These are phyloP conservation scores for Nyctibius bracteatus DNA, from an alignment of 2,113 vertebrate genomes.

Conservation along the genomic window DNA sequence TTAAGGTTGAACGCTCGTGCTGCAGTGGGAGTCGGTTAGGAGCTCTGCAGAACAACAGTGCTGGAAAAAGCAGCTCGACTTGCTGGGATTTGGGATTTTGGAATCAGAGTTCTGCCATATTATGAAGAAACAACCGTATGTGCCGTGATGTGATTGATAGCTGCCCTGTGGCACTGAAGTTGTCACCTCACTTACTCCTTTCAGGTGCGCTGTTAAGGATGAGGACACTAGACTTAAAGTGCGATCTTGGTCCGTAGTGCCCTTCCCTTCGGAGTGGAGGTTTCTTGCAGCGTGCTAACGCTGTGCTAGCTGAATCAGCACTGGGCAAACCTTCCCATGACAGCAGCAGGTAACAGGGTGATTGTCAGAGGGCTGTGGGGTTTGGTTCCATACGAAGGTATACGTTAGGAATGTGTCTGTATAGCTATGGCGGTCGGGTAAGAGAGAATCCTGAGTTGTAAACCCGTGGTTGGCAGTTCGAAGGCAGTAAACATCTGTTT, in stretches of 20 bases:
- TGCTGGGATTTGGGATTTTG: not conserved
- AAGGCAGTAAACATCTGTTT: not conserved
- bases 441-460: not conserved
- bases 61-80: not conserved
- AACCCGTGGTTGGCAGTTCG: not conserved
- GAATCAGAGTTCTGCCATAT: not conserved
- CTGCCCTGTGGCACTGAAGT: not conserved
- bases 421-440: not conserved
- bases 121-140: fast-evolving
- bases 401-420: not conserved
- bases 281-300: not conserved
- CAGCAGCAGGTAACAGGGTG: not conserved
- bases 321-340: not conserved
- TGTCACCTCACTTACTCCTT: not conserved
- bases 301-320: not conserved
- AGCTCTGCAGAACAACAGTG: not conserved
- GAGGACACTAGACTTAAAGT: not conserved
- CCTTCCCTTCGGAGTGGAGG: not conserved
- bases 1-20: not conserved
- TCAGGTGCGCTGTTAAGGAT: not conserved
- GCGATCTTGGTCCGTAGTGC: not conserved
- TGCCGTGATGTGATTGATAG: fast-evolving
- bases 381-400: fast-evolving
- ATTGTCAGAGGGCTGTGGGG: not conserved
- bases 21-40: not conserved